Evolutionary conservation across 2,888 invertebrate genomes (phyloP).

Genomic region (Hirtodrosophila histrioides): DNA sequence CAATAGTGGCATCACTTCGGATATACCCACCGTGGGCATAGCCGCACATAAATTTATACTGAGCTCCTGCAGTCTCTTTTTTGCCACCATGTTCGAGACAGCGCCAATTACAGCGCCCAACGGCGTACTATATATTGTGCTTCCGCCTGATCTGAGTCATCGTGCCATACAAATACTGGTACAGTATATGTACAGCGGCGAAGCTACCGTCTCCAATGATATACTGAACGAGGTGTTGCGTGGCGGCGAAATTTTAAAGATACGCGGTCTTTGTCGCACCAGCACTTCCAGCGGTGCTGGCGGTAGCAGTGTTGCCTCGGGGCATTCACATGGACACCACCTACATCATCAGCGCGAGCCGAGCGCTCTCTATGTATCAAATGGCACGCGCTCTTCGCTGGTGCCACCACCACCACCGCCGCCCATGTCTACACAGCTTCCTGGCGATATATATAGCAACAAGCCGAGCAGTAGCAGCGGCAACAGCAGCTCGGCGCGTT

Average conservation of each 20-base stretch:
- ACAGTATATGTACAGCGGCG: slow-evolving; percentile 93
- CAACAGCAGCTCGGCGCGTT: slow-evolving; percentile 53
- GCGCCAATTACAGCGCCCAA: slow-evolving; percentile 83
- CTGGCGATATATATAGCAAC: slow-evolving; percentile 59
- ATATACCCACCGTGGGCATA: slow-evolving; percentile 88
- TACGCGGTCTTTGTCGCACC: slow-evolving; percentile 91
- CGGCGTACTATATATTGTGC: slow-evolving; percentile 88
- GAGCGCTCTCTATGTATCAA: slow-evolving; percentile 66
- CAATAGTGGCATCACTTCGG: slow-evolving; percentile 84
- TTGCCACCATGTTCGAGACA: slow-evolving; percentile 84
- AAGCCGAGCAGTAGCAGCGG: slow-evolving; percentile 49
- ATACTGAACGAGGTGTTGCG: slow-evolving; percentile 91
- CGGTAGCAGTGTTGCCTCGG: slow-evolving; percentile 22
- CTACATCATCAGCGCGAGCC: slow-evolving; percentile 50
- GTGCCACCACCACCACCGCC: slow-evolving; percentile 51
- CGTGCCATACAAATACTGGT: slow-evolving; percentile 92
- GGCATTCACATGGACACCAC: slow-evolving; percentile 49
- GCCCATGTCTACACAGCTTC: slow-evolving; percentile 57
- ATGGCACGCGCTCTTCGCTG: slow-evolving; percentile 63
- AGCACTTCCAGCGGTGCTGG: slow-evolving; percentile 39
- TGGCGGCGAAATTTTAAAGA: slow-evolving; percentile 92
- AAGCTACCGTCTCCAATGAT: slow-evolving; percentile 93
- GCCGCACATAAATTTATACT: slow-evolving; percentile 94
- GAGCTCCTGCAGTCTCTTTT: slow-evolving; percentile 90
- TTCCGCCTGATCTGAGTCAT: slow-evolving; percentile 92